phyloP scores from a whole-genome alignment of 1,140 invertebrate species.

The Palaemon carinicauda region DNA sequence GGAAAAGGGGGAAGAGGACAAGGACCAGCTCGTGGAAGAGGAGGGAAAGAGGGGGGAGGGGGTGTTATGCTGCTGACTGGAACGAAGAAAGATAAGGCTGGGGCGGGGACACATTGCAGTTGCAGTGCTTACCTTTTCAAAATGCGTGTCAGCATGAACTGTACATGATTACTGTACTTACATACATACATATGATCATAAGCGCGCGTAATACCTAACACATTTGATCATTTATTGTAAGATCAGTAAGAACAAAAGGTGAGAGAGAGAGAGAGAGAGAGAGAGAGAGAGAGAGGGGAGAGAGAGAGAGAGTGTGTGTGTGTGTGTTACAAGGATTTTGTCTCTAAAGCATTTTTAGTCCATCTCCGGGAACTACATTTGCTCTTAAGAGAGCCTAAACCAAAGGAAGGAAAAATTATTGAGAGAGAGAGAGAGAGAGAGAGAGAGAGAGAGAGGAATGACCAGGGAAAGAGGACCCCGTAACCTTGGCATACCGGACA shows the following conservation, averaged over 20 bases:
- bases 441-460: not conserved
- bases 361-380: no score
- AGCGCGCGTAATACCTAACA: conserved; percentile 11
- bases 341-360: no score
- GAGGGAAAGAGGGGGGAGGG: no score
- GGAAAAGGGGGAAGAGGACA: not conserved
- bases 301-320: not conserved
- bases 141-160: not conserved
- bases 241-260: not conserved
- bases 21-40: no score
- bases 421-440: not conserved
- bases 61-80: no score
- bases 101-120: no score
- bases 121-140: no score
- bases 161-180: not conserved
- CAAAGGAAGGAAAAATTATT: no score
- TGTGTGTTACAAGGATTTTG: no score
- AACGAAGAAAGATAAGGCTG: no score
- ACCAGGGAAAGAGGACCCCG: not conserved
- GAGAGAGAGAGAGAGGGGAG: not conserved
- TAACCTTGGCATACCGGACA: no score
- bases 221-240: not conserved
- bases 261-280: not conserved
- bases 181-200: not conserved
- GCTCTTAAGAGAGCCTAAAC: no score